A percentile compares a stretch with the other conserved stretches of the same genome.
phyloP scores from a whole-genome alignment of 2,888 invertebrate species.

The Pheosia gnoma region DNA sequence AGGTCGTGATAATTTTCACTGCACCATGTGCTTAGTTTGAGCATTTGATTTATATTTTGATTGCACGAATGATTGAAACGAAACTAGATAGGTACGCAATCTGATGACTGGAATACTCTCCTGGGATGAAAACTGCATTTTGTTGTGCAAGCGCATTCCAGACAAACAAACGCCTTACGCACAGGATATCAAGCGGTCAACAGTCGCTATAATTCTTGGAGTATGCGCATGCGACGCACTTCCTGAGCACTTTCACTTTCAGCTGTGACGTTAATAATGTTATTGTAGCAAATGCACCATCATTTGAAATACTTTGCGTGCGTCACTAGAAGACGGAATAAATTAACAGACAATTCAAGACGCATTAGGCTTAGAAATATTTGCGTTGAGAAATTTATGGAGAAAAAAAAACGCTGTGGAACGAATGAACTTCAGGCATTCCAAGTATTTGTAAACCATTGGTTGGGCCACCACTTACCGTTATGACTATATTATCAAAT shows the following conservation, averaged over 20 bases:
- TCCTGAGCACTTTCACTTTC: conserved; percentile 39
- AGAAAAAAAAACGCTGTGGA: too few relatives aligned
- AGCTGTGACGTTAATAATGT: conserved; percentile 26
- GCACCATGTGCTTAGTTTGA: too few relatives aligned
- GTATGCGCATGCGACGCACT: conserved; percentile 15
- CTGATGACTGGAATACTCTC: neutral
- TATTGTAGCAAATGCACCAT: conserved; percentile 4
- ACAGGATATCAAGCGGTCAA: neutral
- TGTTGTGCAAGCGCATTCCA: neutral
- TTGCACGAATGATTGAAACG: too few relatives aligned
- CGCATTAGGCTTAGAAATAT: neutral
- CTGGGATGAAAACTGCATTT: neutral
- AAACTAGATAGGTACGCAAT: too few relatives aligned
- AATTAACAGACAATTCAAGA: neutral
- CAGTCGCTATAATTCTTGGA: conserved; percentile 17
- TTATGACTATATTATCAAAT: too few relatives aligned
- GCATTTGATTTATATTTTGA: too few relatives aligned
- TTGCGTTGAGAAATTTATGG: neutral
- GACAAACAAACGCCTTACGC: neutral
- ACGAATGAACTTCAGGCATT: too few relatives aligned
- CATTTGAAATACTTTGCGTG: neutral
- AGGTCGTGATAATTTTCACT: too few relatives aligned
- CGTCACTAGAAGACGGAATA: neutral
- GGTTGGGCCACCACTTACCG: too few relatives aligned
- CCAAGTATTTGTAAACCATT: too few relatives aligned